Evolutionary conservation across 2,888 invertebrate species (phyloP).

Genomic region (Mycogona germanica): DNA sequence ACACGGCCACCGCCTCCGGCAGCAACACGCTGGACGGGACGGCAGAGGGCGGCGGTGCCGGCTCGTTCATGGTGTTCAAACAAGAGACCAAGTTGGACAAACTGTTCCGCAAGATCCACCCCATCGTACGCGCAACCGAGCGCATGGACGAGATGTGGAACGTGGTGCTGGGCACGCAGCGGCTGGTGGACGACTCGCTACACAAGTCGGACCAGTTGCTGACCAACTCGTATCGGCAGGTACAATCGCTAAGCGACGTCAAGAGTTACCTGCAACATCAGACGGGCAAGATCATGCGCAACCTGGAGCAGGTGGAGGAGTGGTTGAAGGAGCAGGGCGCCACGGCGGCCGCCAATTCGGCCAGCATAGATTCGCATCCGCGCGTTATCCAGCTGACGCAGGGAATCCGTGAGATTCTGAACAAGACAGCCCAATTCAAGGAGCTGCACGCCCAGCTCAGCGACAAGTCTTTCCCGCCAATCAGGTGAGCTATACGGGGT

Average conservation of each 20-base stretch:
- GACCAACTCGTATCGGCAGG: conserved; percentile 73
- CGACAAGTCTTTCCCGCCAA: too few relatives aligned
- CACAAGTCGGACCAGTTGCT: conserved; percentile 76
- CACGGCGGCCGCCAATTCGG: conserved; percentile 2
- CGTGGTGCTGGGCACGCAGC: conserved; percentile 76
- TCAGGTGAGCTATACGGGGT: too few relatives aligned
- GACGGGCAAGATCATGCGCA: conserved; percentile 75
- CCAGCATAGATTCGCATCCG: conserved; percentile 18
- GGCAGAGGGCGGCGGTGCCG: not conserved
- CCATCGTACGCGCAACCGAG: conserved; percentile 57
- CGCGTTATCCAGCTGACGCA: conserved; percentile 15
- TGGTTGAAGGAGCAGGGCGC: conserved; percentile 68
- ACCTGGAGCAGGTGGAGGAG: conserved; percentile 73
- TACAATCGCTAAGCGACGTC: conserved; percentile 73
- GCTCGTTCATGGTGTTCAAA: not conserved
- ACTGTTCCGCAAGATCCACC: conserved; percentile 66
- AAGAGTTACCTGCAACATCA: conserved; percentile 67
- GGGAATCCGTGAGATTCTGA: conserved; percentile 17
- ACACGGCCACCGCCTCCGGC: not conserved
- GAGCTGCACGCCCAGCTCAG: conserved; percentile 7
- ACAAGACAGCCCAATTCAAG: conserved; percentile 14
- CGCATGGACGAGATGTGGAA: conserved; percentile 89
- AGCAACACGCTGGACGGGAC: not conserved
- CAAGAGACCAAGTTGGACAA: conserved; percentile 58
- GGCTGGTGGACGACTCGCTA: conserved; percentile 69